Percentiles rank a stretch among this genome's conserved stretches.
Conservation (phyloP, 2,888 invertebrate species). For the Entomobrya multifasciata region DNA sequence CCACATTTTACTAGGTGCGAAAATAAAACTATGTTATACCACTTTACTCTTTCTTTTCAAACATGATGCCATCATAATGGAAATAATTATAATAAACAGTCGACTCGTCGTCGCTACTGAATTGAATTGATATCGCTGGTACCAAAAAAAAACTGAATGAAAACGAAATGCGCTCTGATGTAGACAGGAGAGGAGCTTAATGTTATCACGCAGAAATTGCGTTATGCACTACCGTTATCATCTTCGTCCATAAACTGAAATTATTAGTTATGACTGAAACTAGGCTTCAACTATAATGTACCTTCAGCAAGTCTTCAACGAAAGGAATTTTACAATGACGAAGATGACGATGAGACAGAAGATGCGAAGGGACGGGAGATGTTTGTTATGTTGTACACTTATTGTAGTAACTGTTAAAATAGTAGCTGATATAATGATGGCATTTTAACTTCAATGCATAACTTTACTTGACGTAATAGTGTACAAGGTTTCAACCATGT, state of each 20-base stretch:
- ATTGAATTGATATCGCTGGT: constrained; percentile 27
- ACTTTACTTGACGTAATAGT: neutral
- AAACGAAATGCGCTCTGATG: neutral
- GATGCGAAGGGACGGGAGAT: neutral
- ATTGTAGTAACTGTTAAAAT: neutral
- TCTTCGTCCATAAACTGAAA: neutral
- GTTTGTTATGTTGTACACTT: neutral
- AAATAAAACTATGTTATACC: constrained; percentile 27
- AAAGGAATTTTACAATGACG: too few relatives aligned
- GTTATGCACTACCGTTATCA: neutral
- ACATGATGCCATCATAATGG: constrained; percentile 38
- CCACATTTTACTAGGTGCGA: constrained; percentile 10
- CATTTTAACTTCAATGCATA: too few relatives aligned
- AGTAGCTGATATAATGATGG: constrained; percentile 6
- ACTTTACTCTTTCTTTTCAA: constrained; percentile 49
- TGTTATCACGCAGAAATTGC: constrained; percentile 26
- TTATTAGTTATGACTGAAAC: constrained; percentile 27
- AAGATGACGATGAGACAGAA: neutral
- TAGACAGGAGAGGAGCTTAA: neutral
- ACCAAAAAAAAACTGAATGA: constrained; percentile 29
- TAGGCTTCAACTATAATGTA: constrained; percentile 19
- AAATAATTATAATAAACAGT: constrained; percentile 30
- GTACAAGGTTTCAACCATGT: constrained; percentile 45
- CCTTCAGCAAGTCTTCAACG: too few relatives aligned
- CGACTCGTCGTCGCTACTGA: neutral